These are phyloP conservation scores for Cheilosia vernalis DNA, from an alignment of 2,888 invertebrate genomes.

Conservation along the genomic window DNA sequence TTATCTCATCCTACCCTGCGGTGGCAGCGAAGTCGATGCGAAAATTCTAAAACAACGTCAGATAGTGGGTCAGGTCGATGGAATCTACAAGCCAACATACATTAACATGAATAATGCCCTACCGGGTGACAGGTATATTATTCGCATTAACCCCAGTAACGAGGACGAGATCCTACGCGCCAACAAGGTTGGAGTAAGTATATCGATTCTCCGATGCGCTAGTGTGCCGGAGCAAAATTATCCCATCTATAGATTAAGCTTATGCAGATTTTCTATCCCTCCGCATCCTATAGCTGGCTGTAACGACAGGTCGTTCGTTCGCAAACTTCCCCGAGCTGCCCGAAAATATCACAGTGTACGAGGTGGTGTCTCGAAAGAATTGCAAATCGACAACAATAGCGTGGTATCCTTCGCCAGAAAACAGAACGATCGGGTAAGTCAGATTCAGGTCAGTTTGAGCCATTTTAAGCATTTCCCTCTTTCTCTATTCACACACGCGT, in stretches of 20 bases:
- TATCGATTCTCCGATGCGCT: slow-evolving; percentile 7
- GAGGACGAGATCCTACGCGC: slow-evolving; percentile 84
- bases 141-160: slow-evolving; percentile 84
- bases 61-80: slow-evolving; percentile 80
- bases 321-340: slow-evolving; percentile 85
- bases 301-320: slow-evolving; percentile 83
- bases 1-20: slow-evolving; percentile 85
- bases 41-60: slow-evolving; percentile 83
- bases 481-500: neutral
- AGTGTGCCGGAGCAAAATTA: slow-evolving; percentile 1
- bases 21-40: slow-evolving; percentile 84
- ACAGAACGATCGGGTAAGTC: slow-evolving; percentile 81
- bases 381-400: slow-evolving; percentile 85
- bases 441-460: slow-evolving; percentile 51
- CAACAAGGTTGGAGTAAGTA: slow-evolving; percentile 84
- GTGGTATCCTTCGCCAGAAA: slow-evolving; percentile 85
- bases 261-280: slow-evolving; percentile 50
- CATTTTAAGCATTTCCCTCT: slow-evolving; percentile 23
- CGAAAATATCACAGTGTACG: slow-evolving; percentile 84
- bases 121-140: slow-evolving; percentile 84
- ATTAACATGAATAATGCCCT: slow-evolving; percentile 81
- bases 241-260: slow-evolving; percentile 17
- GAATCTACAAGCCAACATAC: slow-evolving; percentile 84
- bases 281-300: slow-evolving; percentile 82
- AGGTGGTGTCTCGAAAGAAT: slow-evolving; percentile 83